Conservation (phyloP, 2,113 vertebrate genomes). For the Phocoena sinus region DNA sequence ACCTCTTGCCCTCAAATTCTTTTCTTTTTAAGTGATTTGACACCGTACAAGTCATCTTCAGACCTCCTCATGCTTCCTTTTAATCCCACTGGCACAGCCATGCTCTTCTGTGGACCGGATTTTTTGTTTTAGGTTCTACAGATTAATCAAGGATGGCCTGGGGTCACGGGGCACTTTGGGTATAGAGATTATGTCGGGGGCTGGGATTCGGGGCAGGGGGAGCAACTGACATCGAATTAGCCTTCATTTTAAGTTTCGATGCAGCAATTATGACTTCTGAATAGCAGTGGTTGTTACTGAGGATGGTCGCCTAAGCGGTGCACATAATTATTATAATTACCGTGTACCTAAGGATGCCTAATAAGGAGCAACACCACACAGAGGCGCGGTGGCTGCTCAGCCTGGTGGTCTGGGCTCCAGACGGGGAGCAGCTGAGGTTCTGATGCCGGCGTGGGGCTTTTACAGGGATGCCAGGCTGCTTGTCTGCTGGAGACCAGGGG, state of each 20-base stretch:
- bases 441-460: slow-evolving; percentile 70
- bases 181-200: slow-evolving; percentile 58
- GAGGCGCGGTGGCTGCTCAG: slow-evolving; percentile 76
- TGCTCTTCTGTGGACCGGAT: not conserved
- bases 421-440: slow-evolving; percentile 75
- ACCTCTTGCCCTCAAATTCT: not conserved
- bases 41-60: not conserved
- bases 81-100: not conserved
- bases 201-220: slow-evolving; percentile 10
- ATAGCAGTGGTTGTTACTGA: slow-evolving; percentile 85
- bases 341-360: slow-evolving; percentile 85
- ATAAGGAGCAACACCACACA: slow-evolving; percentile 79
- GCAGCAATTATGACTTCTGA: slow-evolving; percentile 86
- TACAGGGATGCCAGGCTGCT: slow-evolving; percentile 68
- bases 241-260: slow-evolving; percentile 83
- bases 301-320: slow-evolving; percentile 84
- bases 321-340: slow-evolving; percentile 88
- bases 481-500: slow-evolving; percentile 73
- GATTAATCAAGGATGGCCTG: slow-evolving; percentile 47
- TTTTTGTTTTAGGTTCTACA: slow-evolving; percentile 37
- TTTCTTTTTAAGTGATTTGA: not conserved
- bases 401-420: slow-evolving; percentile 78
- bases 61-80: not conserved
- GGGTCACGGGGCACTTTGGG: slow-evolving; percentile 57
- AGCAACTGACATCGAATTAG: slow-evolving; percentile 83